Evolutionary conservation across 2,888 invertebrate species (phyloP), one percentile per base, ranked within the genome.

Genomic region (Xestia sexstrigata): DNA sequence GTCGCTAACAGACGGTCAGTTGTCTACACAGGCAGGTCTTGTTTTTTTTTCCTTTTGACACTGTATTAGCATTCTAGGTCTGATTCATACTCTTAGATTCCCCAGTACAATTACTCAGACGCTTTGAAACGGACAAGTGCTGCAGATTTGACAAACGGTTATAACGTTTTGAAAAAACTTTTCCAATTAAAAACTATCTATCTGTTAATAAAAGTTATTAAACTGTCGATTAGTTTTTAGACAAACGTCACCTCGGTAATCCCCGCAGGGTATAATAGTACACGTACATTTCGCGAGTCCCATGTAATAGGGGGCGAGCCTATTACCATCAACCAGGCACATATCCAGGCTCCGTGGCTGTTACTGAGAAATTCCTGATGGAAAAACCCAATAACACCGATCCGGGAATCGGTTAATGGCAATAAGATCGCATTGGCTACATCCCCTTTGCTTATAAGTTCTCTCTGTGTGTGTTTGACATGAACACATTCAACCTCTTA

Each of bases 81-180:
- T 69, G 15, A 77, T 69, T 52, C 23, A 79, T 52, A 52, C 79
- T 69, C 69, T 9, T 11, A 45, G 11, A 17, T n/a, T 1, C 8
- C 15, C 9, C 23, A 58, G 63, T 47, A 82, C 76, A 82, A 69
- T 82, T 49, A 77, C 75, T 58, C 42, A 68, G 47, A 75, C 68
- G 73, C 74, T 86, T 79, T 17, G 39, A 66, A 75, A 58, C 52
- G 42, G 63, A 55, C 52, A 55, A 71, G 42, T 70, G 65, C 68
- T 75, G 70, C 70, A 60, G 58, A 78, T 82, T 84, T 70, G 60
- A 84, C 60, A 80, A 84, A 84, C 65, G 55, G 42, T 81, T 72
- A 81, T 81, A 66, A 47, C 17, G 3, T 62, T 47, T 69, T 23
- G 6, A 35, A 35, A 35, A 42, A 84, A 84, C 26, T 82, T 82